A percentile compares a stretch with the other conserved stretches of the same genome.
Conservation (phyloP, 2,113 vertebrate species). For the Strix uralensis region DNA sequence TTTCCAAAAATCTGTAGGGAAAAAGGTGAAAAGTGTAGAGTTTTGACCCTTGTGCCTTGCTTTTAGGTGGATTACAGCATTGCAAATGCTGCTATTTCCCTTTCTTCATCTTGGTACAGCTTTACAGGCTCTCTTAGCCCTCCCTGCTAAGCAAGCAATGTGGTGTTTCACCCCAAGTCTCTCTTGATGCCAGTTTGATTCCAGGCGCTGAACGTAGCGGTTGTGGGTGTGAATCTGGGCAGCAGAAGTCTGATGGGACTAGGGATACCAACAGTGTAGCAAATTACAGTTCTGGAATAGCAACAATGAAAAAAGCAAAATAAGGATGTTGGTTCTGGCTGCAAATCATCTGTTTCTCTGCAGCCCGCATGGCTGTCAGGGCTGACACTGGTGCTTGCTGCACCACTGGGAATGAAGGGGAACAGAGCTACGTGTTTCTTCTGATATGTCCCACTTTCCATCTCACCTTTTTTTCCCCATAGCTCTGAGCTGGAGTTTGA, state of each 20-base stretch:
- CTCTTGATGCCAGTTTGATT: background rate
- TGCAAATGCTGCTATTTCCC: background rate
- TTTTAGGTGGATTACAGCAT: background rate
- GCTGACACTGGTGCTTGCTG: background rate
- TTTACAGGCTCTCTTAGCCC: background rate
- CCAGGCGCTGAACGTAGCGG: fast-evolving
- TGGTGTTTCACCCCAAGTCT: background rate
- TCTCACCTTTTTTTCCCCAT: background rate
- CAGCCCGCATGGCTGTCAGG: fast-evolving
- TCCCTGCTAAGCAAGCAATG: fast-evolving
- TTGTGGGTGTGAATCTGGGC: background rate
- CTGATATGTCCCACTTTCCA: background rate
- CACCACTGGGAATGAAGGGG: background rate
- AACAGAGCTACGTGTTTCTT: background rate
- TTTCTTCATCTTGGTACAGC: background rate
- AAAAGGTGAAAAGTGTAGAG: background rate
- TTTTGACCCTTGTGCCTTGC: background rate
- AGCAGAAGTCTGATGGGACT: background rate
- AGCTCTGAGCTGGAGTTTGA: slow-evolving; percentile 74
- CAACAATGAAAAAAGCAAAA: fast-evolving
- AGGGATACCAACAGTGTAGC: background rate
- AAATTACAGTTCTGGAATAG: background rate
- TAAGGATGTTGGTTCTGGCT: background rate
- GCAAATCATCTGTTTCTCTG: background rate
- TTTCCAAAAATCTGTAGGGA: background rate